Percentiles rank a stretch among this genome's conserved stretches.
Evolutionary conservation across 2,113 vertebrate genomes (phyloP).

Genomic region (Spermophilus dauricus): DNA sequence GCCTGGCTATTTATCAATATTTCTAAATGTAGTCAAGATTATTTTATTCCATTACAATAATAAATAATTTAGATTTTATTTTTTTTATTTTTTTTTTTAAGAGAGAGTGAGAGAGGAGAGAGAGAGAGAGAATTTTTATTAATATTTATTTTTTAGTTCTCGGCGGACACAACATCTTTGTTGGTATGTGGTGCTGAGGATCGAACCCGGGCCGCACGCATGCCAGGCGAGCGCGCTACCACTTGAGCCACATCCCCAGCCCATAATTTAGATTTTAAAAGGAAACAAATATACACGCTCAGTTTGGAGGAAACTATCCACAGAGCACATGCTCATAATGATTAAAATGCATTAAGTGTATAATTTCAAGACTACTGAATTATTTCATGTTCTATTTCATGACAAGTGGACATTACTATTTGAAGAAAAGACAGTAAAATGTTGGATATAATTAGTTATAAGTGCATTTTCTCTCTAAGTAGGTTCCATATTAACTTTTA

Average conservation of each 20-base stretch:
- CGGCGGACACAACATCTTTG: too few species aligned
- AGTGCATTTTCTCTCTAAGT: background rate
- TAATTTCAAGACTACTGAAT: background rate
- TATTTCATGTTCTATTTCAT: background rate
- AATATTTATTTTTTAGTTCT: too few species aligned
- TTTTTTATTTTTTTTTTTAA: too few species aligned
- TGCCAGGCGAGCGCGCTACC: too few species aligned
- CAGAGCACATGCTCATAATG: background rate
- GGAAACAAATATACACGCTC: background rate
- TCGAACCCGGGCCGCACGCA: too few species aligned
- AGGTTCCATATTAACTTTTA: constrained; percentile 45
- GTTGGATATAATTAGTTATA: background rate
- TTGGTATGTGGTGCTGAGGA: too few species aligned
- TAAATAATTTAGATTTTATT: constrained; percentile 22
- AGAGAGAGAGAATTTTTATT: too few species aligned
- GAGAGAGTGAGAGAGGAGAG: too few species aligned
- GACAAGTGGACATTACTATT: background rate
- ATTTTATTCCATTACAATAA: background rate
- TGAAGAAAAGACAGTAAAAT: constrained; percentile 27
- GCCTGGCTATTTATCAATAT: background rate
- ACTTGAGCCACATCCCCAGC: too few species aligned
- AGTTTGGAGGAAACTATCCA: background rate
- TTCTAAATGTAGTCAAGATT: background rate
- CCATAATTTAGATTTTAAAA: constrained; percentile 28
- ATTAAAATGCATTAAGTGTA: background rate